phyloP scores from a whole-genome alignment of 2,797 vertebrate genomes.

The Loris lydekkerianus region DNA sequence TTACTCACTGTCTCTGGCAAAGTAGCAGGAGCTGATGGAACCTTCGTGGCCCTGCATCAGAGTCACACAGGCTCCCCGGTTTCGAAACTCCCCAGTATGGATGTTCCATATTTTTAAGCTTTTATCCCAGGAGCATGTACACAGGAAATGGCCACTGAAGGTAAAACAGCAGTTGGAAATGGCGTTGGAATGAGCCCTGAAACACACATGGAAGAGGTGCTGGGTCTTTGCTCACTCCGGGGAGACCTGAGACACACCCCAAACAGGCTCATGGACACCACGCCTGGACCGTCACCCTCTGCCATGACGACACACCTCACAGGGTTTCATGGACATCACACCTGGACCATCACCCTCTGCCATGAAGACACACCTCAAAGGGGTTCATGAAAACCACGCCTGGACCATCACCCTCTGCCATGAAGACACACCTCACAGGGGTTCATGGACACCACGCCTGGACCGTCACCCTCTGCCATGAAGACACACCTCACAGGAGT shows the following conservation, averaged over 20 bases:
- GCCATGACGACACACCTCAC: no score
- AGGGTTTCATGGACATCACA: neutral
- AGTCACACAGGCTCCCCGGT: constrained; percentile 81
- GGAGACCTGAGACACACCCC: no score
- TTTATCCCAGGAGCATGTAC: constrained; percentile 92
- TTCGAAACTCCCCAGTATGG: constrained; percentile 86
- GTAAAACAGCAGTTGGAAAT: constrained; percentile 91
- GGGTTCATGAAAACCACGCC: neutral
- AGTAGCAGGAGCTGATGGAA: constrained; percentile 90
- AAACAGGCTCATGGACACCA: accelerated
- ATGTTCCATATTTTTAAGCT: constrained; percentile 91
- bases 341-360: neutral
- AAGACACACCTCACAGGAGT: no score
- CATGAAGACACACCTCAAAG: no score
- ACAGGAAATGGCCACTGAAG: constrained; percentile 88
- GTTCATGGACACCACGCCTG: neutral
- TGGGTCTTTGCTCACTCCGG: neutral
- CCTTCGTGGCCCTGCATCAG: constrained; percentile 87
- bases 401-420: neutral
- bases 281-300: neutral
- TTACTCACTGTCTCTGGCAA: constrained; percentile 90
- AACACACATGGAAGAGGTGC: constrained; percentile 38
- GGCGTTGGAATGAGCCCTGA: constrained; percentile 89
- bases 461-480: neutral
- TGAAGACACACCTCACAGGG: no score